These are phyloP conservation scores for Threskiornis aethiopicus DNA, from an alignment of 2,797 vertebrate species.

Conservation along the genomic window DNA sequence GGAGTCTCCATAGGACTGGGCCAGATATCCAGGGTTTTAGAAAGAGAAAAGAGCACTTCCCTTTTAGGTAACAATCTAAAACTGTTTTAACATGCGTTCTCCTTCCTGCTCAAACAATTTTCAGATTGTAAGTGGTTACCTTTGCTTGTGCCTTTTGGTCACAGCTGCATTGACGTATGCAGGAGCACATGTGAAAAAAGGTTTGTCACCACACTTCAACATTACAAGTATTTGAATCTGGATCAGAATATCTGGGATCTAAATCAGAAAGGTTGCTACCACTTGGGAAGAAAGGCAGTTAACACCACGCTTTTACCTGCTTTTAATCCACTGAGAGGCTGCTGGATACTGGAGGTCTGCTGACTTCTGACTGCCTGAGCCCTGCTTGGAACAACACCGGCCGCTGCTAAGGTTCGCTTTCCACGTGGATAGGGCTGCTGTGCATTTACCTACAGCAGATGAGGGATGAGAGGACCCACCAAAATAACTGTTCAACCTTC, in stretches of 20 bases:
- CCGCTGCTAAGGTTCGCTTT: not conserved
- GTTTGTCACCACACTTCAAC: not conserved
- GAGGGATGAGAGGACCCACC: not conserved
- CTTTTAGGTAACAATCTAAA: not conserved
- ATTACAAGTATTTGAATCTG: not conserved
- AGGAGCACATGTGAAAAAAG: not conserved
- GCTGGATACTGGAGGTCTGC: not conserved
- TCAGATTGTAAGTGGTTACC: not conserved
- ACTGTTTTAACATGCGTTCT: not conserved
- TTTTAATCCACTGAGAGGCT: not conserved
- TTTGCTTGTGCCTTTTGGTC: not conserved
- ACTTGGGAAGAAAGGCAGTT: not conserved
- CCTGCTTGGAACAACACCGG: not conserved
- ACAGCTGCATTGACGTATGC: not conserved
- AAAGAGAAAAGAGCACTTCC: not conserved
- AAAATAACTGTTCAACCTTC: not conserved
- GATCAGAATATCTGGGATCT: not conserved
- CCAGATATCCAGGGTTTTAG: not conserved
- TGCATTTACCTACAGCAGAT: not conserved
- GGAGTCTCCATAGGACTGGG: not conserved
- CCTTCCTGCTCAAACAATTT: not conserved
- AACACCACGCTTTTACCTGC: not conserved
- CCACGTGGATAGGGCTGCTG: fast-evolving
- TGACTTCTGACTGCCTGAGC: not conserved
- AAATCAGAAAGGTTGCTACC: not conserved